phyloP scores from a whole-genome alignment of 2,888 invertebrate species.

The Pilophorus perplexus region DNA sequence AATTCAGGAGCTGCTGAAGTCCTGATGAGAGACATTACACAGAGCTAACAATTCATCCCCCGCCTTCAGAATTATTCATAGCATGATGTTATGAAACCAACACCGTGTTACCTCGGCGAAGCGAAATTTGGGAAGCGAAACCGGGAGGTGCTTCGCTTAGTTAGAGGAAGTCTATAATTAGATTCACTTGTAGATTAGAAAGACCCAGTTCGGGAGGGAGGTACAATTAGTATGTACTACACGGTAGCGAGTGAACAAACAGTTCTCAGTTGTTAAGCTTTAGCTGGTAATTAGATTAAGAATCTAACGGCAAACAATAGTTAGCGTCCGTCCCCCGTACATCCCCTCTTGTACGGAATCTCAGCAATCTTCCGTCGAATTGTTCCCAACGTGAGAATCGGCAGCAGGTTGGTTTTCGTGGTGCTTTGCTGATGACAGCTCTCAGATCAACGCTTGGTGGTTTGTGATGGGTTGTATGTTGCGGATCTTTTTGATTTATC shows the following conservation, averaged over 20 bases:
- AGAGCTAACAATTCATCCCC: too few relatives aligned
- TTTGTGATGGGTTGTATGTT: too few relatives aligned
- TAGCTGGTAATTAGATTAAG: conserved; percentile 37
- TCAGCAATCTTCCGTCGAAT: conserved; percentile 15
- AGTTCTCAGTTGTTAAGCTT: conserved; percentile 40
- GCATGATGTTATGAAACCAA: too few relatives aligned
- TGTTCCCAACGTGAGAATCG: too few relatives aligned
- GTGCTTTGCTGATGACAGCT: too few relatives aligned
- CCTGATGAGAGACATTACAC: too few relatives aligned
- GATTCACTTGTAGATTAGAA: conserved; percentile 28
- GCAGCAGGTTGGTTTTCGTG: too few relatives aligned
- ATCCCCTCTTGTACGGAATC: neutral
- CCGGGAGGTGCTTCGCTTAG: neutral
- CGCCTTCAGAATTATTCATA: too few relatives aligned
- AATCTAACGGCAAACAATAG: conserved; percentile 40
- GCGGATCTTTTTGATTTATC: too few relatives aligned
- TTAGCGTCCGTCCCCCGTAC: conserved; percentile 12
- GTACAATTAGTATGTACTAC: conserved; percentile 39
- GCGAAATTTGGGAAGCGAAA: neutral
- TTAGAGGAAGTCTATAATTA: conserved; percentile 20
- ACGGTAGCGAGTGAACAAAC: conserved; percentile 29
- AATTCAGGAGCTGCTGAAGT: too few relatives aligned
- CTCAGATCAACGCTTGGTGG: too few relatives aligned
- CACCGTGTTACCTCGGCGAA: too few relatives aligned
- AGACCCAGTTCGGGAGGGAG: neutral